These are phyloP conservation scores for Nasonia oneida DNA, from an alignment of 2,888 invertebrate species.

Conservation along the genomic window DNA sequence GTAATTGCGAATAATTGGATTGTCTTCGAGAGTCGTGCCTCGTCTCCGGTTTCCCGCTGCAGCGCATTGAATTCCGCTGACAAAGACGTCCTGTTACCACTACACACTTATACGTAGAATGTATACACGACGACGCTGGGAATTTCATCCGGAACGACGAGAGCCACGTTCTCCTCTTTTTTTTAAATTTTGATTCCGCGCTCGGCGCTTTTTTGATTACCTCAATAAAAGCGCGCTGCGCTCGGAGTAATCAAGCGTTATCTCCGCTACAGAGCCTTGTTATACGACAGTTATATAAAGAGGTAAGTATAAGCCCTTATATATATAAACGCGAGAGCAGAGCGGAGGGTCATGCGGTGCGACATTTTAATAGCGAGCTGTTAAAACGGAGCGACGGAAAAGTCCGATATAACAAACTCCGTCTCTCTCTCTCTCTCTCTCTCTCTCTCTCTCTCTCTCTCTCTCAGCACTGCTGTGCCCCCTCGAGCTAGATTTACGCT, in stretches of 20 bases:
- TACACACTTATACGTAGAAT: not conserved
- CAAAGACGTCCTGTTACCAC: constrained; percentile 43
- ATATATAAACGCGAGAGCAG: not conserved
- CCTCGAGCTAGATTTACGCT: constrained; percentile 66
- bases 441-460: not conserved
- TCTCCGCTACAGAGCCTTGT: not conserved
- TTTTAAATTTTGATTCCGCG: not conserved
- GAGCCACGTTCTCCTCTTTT: constrained; percentile 53
- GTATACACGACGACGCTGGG: constrained; percentile 55
- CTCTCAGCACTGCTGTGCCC: not conserved
- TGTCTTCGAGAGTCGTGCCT: constrained; percentile 75
- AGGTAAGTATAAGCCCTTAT: not conserved
- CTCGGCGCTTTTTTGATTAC: not conserved
- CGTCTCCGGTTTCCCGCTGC: constrained; percentile 65
- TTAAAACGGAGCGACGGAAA: constrained; percentile 46
- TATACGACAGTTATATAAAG: not conserved
- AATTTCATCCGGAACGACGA: constrained; percentile 68
- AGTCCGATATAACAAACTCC: not conserved
- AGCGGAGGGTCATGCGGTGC: constrained; percentile 37
- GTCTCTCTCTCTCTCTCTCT: not conserved
- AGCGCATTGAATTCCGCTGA: constrained; percentile 25
- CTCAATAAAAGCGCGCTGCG: not conserved
- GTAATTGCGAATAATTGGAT: constrained; percentile 79
- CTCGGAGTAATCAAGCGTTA: not conserved
- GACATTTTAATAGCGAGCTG: constrained; percentile 54